These are phyloP conservation scores for Neopelma chrysocephalum DNA, from an alignment of 2,797 vertebrate species.

Conservation along the genomic window DNA sequence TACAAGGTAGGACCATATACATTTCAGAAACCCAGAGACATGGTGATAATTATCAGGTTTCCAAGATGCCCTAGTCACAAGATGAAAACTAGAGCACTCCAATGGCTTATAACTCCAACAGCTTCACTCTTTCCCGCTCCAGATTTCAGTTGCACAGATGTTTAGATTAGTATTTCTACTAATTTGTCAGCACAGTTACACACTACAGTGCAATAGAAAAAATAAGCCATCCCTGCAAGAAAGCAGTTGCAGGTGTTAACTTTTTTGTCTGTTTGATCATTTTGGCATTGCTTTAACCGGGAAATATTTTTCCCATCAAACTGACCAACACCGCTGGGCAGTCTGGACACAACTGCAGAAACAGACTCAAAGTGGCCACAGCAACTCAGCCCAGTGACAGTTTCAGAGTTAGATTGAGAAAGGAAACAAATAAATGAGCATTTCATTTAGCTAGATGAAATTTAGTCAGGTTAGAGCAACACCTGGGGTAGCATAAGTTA, in stretches of 20 bases:
- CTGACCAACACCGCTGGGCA: neutral
- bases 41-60: neutral
- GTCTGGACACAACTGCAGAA: neutral
- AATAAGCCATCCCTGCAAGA: neutral
- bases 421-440: neutral
- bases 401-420: neutral
- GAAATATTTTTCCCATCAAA: neutral
- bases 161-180: neutral
- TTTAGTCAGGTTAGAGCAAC: slow-evolving; percentile 71
- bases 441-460: neutral
- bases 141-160: neutral
- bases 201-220: neutral
- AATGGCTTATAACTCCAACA: neutral
- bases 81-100: neutral
- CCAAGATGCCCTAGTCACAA: neutral
- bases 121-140: neutral
- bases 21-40: neutral
- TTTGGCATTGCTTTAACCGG: neutral
- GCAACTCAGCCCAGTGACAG: neutral
- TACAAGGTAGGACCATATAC: neutral
- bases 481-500: slow-evolving; percentile 54
- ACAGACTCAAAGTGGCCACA: neutral
- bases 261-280: neutral
- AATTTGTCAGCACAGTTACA: neutral
- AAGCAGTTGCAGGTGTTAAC: neutral